Conservation (phyloP, 1,140 invertebrate species). For the Glomeris maerens region DNA sequence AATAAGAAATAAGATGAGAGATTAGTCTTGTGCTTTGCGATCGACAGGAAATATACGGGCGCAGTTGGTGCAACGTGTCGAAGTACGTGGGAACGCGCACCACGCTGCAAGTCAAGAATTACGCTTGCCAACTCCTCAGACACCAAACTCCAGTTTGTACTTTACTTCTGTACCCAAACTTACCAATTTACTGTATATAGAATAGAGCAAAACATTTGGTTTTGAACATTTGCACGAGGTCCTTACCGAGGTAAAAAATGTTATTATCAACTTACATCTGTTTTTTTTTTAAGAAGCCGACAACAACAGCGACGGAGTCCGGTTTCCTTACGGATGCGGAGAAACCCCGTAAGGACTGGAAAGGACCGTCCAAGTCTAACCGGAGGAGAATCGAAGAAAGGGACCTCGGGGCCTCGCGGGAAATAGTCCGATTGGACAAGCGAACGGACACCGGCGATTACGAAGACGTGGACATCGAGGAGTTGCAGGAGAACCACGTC, state of each 20-base stretch:
- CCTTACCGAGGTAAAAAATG: not conserved
- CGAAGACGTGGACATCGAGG: too few relatives aligned
- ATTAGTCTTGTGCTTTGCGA: constrained; percentile 7
- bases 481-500: constrained; percentile 14
- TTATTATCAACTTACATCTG: not conserved
- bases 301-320: not conserved
- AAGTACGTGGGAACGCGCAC: constrained; percentile 47
- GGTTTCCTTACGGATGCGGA: too few relatives aligned
- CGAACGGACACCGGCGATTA: too few relatives aligned
- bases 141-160: too few relatives aligned
- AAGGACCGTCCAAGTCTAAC: too few relatives aligned
- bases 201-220: not conserved
- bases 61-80: constrained; percentile 44
- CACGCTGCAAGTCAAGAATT: constrained; percentile 43
- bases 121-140: constrained; percentile 29
- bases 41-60: constrained; percentile 44
- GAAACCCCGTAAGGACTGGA: too few relatives aligned
- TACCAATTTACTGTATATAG: not conserved
- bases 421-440: too few relatives aligned
- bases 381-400: too few relatives aligned
- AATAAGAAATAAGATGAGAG: not conserved
- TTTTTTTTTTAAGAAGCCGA: not conserved
- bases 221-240: not conserved
- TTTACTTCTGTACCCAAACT: too few relatives aligned
- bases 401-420: too few relatives aligned